Conservation (phyloP, 2,797 vertebrate species). For the Sebastes matsubarae region DNA sequence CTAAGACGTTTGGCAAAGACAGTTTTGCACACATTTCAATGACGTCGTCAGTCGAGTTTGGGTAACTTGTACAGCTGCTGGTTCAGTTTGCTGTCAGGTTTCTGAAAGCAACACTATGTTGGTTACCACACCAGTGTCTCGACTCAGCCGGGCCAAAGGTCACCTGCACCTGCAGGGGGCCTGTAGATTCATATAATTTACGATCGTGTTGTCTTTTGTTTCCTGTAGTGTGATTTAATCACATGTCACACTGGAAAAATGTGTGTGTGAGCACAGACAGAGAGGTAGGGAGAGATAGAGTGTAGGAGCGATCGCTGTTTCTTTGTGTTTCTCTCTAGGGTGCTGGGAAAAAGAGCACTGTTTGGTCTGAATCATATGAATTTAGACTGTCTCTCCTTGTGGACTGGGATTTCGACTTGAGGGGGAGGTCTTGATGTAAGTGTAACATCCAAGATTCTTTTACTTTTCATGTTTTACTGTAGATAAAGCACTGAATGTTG, state of each 20-base stretch:
- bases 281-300: conserved; percentile 37
- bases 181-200: conserved; percentile 42
- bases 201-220: conserved; percentile 47
- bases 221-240: conserved; percentile 53
- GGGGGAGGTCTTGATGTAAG: conserved; percentile 4
- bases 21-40: not conserved
- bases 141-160: conserved; percentile 20
- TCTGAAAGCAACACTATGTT: not conserved
- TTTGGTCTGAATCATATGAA: conserved; percentile 51
- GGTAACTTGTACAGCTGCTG: not conserved
- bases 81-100: not conserved
- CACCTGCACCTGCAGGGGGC: conserved; percentile 37
- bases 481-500: not conserved
- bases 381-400: conserved; percentile 28
- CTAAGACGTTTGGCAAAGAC: not conserved
- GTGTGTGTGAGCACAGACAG: conserved; percentile 9
- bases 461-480: conserved; percentile 3
- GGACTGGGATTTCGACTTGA: conserved; percentile 1
- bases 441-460: not conserved
- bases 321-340: conserved; percentile 66
- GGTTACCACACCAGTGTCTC: not conserved
- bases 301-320: conserved; percentile 53
- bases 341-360: conserved; percentile 39
- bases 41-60: not conserved
- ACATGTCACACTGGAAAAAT: conserved; percentile 44